A percentile compares a stretch with the other conserved stretches of the same genome.
Conservation (phyloP, 2,797 vertebrate species). For the Myotis planiceps region DNA sequence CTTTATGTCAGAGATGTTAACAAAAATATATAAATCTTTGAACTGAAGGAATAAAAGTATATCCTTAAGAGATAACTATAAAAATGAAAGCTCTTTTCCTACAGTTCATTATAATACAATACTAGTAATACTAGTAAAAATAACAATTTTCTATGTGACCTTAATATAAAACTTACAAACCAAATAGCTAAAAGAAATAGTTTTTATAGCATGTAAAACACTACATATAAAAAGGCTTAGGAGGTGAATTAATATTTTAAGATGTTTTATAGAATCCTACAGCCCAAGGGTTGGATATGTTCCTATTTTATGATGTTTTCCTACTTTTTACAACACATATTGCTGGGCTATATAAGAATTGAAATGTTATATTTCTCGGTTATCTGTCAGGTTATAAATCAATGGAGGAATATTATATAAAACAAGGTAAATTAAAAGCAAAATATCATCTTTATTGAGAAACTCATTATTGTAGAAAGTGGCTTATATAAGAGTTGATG, state of each 20-base stretch:
- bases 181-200: not conserved
- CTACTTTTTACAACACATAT: not conserved
- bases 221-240: not conserved
- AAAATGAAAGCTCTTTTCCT: not conserved
- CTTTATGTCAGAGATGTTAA: not conserved
- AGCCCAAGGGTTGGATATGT: not conserved
- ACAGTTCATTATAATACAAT: not conserved
- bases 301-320: not conserved
- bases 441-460: not conserved
- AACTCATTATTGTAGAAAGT: not conserved
- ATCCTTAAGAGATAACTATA: not conserved
- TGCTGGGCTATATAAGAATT: not conserved
- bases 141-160: not conserved
- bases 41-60: not conserved
- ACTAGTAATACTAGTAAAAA: not conserved
- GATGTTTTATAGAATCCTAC: not conserved
- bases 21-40: not conserved
- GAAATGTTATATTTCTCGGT: not conserved
- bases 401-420: not conserved
- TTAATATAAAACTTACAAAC: not conserved
- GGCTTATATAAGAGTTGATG: not conserved
- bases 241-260: not conserved
- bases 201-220: not conserved
- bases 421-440: not conserved
- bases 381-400: not conserved